These are phyloP conservation scores for Otis tarda DNA, from an alignment of 2,113 vertebrate genomes.

Conservation along the genomic window DNA sequence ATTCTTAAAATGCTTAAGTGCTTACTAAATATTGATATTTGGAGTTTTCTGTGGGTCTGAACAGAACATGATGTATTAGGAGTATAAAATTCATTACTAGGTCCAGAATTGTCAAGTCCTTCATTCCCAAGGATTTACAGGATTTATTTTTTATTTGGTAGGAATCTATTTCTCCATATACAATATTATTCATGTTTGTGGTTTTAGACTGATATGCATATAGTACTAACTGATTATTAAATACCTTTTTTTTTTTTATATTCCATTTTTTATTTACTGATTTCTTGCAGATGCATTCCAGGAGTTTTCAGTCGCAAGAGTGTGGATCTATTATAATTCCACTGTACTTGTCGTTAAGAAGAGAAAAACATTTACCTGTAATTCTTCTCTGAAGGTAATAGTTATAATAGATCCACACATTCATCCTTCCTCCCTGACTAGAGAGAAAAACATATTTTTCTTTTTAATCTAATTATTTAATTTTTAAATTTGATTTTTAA, in stretches of 20 bases:
- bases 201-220: neutral
- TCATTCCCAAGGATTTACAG: neutral
- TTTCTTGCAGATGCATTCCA: conserved; percentile 37
- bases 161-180: neutral
- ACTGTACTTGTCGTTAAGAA: conserved; percentile 43
- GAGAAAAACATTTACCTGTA: conserved; percentile 60
- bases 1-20: neutral
- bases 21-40: neutral
- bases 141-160: neutral
- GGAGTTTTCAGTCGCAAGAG: conserved; percentile 27
- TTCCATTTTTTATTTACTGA: conserved; percentile 37
- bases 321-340: conserved; percentile 52
- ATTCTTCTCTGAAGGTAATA: conserved; percentile 69
- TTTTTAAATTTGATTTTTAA: neutral
- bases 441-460: neutral
- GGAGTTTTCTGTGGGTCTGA: neutral
- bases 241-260: neutral
- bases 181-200: neutral
- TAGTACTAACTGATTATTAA: neutral
- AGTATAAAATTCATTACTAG: neutral
- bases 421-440: neutral
- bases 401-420: conserved; percentile 58
- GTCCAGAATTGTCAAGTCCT: neutral
- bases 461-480: neutral
- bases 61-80: neutral